Evolutionary conservation across 2,888 invertebrate genomes (phyloP), one percentile per base, ranked within the genome.

Genomic region (Aphrophora alni): DNA sequence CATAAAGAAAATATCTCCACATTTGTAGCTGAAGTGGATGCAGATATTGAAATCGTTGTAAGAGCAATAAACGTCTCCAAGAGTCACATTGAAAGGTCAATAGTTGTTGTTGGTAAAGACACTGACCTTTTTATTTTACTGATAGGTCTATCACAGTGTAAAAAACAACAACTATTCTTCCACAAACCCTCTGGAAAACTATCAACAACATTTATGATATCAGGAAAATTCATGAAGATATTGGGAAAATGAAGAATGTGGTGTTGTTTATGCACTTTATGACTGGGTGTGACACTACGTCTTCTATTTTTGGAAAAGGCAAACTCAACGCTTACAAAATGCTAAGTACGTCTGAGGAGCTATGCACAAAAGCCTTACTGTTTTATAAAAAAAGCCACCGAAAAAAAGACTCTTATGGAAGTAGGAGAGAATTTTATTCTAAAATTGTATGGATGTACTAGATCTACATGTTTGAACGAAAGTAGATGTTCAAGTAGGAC

Each of bases 281-380:
- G 27, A 78, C 78, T 33, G 71, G 70, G 4, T 78, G 71, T 38
- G 78, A 78, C 33, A 78, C 78, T 12, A 71, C 70, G 4, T 78
- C 71, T 25, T 69, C 38, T 28, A 1, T 78, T 7, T 78, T 71
- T 70, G 33, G 21, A 7, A 78, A 78, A 38, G 78, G 38, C 28
- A 78, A 78, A 70, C 21, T 33, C 8, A 33, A 24, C 38, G 44
- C 26, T 12, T 44, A 25, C 25, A 75, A 75, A 2, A 14, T 75
- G 44, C 75, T 75, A 44, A 14, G 26, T 38, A 51, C 17, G 7
- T 25, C 38, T 14, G 7, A 38, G 14, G 51, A 44, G 12, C 3
- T 75, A n/a, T 8, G 38, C 26, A n/a, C 12, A 14, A 44, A n/a
- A 25, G 51, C 44, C n/a, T 25, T 25, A 38, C 44, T 51, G 17